Evolutionary conservation across 2,888 invertebrate species (phyloP), one percentile per base, ranked within the genome.

Genomic region (Drosophila emarginata): DNA sequence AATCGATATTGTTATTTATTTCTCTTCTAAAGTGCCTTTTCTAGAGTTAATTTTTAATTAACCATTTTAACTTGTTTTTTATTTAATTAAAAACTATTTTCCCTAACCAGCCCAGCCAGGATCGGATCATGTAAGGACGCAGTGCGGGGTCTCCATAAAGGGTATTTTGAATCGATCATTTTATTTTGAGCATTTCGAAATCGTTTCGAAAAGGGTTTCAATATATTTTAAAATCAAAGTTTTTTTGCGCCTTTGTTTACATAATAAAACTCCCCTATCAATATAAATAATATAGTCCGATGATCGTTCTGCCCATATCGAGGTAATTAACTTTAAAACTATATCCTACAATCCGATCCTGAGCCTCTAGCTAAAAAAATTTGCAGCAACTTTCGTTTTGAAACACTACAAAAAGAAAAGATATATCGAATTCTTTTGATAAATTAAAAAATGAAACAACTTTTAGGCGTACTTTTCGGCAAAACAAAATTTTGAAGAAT

Each of bases 391-490:
- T 84, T 80, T 78, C 72, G 84, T 73, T 61, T 77, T 85, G 82
- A 66, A 58, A 21, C 64, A 63, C n/a, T 14, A 39, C 39, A 74
- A 60, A 73, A 72, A 76, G 52, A 36, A 15, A 40, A 65, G 64
- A 70, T 67, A 67, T 76, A 72, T 72, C 4, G 12, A n/a, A 45
- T 11, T n/a, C n/a, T n/a, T n/a, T 18, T 9, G 36, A 36, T 1
- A 36, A 36, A 7, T 6, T 1, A 15, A 2, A 45, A 45, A 18
- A 18, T 6, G 9, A 18, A 14, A 58, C 61, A 74, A 76, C 60
- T 64, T 85, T 89, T 79, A 78, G 76, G 80, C 80, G 67, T 72
- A 88, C 81, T 89, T 61, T 89, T 89, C 86, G 90, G 90, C 90
- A 85, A 87, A 76, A 74, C 81, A 74, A 76, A 45, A 45, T 45